Percentiles rank a stretch among this genome's conserved stretches.
phyloP scores from a whole-genome alignment of 2,797 vertebrate genomes.

The Anisognathus igniventris region DNA sequence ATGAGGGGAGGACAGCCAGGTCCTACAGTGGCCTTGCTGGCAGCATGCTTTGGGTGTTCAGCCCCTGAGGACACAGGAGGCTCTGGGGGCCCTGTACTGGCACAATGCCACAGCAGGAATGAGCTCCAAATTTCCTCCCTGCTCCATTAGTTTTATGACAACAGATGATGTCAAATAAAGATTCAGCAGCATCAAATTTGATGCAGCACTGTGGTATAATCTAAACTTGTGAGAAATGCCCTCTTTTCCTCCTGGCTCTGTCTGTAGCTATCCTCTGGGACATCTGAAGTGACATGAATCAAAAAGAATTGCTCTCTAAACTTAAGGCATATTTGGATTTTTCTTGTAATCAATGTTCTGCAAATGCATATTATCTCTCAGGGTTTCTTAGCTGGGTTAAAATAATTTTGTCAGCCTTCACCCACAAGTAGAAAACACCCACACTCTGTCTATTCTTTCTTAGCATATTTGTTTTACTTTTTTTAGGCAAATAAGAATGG shows the following conservation, averaged over 20 bases:
- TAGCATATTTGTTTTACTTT: background rate
- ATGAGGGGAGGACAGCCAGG: background rate
- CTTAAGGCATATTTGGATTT: background rate
- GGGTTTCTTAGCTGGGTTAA: background rate
- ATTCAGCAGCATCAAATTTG: background rate
- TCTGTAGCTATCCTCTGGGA: background rate
- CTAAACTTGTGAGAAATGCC: background rate
- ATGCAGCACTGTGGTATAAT: background rate
- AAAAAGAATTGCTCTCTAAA: background rate
- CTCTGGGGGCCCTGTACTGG: background rate
- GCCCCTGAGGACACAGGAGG: fast-evolving
- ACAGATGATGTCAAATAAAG: background rate
- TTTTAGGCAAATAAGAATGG: slow-evolving; percentile 70
- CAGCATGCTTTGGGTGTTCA: fast-evolving
- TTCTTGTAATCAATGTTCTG: background rate
- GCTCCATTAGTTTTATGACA: background rate
- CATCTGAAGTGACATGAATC: background rate
- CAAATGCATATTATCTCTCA: background rate
- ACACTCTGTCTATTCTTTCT: background rate
- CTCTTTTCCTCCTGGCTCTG: background rate
- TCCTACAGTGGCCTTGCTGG: fast-evolving
- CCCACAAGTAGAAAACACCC: background rate
- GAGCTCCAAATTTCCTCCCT: background rate
- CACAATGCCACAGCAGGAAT: fast-evolving
- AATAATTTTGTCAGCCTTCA: background rate